Evolutionary conservation across 2,113 vertebrate genomes (phyloP).

Genomic region (Genyomyrus donnyi): DNA sequence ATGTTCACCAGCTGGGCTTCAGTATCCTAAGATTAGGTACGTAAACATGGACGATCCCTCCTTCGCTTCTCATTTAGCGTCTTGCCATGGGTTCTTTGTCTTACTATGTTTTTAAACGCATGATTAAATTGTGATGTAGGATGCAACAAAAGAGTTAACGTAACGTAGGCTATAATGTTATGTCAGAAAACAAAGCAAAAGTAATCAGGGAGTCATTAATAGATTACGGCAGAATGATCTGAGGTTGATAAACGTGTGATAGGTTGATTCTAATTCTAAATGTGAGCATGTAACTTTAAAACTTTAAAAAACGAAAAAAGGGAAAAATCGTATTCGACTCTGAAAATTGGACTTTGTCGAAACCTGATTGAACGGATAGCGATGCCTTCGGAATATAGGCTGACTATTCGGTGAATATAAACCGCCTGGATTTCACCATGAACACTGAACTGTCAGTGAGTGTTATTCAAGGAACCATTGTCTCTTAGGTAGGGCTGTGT

Average conservation of each 20-base stretch:
- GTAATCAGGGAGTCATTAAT: not conserved
- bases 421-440: not conserved
- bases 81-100: too few relatives aligned
- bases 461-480: not conserved
- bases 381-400: not conserved
- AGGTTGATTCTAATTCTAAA: not conserved
- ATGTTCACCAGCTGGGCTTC: constrained; percentile 66
- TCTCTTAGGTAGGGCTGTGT: not conserved
- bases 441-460: not conserved
- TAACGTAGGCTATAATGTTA: not conserved
- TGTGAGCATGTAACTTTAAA: not conserved
- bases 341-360: not conserved
- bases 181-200: not conserved
- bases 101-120: not conserved
- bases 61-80: not conserved
- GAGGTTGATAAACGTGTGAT: not conserved
- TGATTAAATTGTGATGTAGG: not conserved
- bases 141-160: not conserved
- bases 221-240: not conserved
- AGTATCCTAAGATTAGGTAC: constrained; percentile 67
- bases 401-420: not conserved
- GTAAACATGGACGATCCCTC: constrained; percentile 25
- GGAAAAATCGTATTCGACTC: not conserved
- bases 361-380: not conserved
- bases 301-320: not conserved